A percentile compares a stretch with the other conserved stretches of the same genome.
Conservation (phyloP, 2,113 vertebrate species). For the Sapayoa aenigma region DNA sequence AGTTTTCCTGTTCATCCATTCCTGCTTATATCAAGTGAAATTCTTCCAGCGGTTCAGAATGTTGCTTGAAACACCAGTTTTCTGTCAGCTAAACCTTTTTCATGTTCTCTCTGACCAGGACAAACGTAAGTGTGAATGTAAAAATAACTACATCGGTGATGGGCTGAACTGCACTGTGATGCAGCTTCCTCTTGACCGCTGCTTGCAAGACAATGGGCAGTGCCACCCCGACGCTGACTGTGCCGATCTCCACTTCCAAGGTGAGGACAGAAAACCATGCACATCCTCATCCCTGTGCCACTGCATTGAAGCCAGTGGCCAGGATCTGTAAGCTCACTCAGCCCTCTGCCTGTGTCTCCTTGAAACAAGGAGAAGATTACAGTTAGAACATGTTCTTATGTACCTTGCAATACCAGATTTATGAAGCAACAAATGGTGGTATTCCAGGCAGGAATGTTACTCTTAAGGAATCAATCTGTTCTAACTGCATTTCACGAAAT, state of each 20-base stretch:
- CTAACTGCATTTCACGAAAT: not conserved
- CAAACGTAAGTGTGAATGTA: constrained; percentile 84
- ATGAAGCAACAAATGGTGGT: not conserved
- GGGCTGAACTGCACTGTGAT: constrained; percentile 82
- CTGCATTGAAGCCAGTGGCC: not conserved
- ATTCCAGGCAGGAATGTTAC: not conserved
- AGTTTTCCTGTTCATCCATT: not conserved
- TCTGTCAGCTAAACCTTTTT: not conserved
- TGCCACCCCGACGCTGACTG: constrained; percentile 85
- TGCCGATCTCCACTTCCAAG: constrained; percentile 88
- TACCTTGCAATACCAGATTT: not conserved
- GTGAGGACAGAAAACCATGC: constrained; percentile 56
- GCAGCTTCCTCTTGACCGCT: constrained; percentile 84
- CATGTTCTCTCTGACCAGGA: constrained; percentile 70
- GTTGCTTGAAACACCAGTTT: not conserved
- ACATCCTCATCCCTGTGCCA: not conserved
- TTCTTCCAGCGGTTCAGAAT: not conserved
- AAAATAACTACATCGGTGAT: constrained; percentile 85
- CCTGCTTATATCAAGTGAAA: not conserved
- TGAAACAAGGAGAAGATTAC: not conserved
- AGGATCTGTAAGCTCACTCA: not conserved
- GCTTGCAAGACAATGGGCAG: constrained; percentile 84
- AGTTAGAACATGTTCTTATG: rapidly evolving
- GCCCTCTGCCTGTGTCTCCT: not conserved
- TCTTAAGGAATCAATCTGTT: not conserved